Base-by-base conservation (phyloP, 2,113 vertebrate species). In the Pedetes capensis region DNA sequence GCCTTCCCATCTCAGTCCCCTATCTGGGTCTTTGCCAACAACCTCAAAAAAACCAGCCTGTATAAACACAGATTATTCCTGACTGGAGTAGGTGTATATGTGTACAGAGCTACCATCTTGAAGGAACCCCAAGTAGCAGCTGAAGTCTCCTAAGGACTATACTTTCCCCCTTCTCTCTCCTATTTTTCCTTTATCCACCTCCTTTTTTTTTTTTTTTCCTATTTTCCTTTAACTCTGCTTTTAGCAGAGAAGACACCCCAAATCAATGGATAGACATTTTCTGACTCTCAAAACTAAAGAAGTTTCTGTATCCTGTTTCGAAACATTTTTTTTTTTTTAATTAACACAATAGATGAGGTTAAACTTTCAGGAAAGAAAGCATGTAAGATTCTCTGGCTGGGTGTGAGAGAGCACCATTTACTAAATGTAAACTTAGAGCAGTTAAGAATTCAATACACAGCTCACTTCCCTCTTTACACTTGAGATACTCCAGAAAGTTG, bases 381-480 rank as follows among this genome's bases (percentile, higher is more conserved):
- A 39, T 5, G 4, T 4, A 76, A 25, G n/a, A 39, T 66, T 76
- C 42, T 34, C 20, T 6, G 13, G 57, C 16, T 49, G 27, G 47
- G 47, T 9, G 3, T 37, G 37, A 72, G 76, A 55, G 27, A 64
- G 32, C 34, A 32, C 44, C 69, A 6, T 37, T 44, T 20, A 74
- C 39, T 42, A 75, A 94, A 57, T 84, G 42, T 74, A 64, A 89
- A 87, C 55, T 29, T 44, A 39, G n/a, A 55, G 57, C 3, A 9
- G 76, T 75, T 76, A 42, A 72, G 83, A 93, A 47, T 44, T 92
- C 51, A 29, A 72, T 3, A 37, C 42, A 80, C 51, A 74, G 44
- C 44, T 61, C 44, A 20, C 49, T 93, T 83, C n/a, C 84, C 86
- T 82, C 72, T 78, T 82, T 75, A 83, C 59, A 79, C 37, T 59